Conservation (phyloP, 1,140 invertebrate genomes). For the Hylaeus anthracinus region DNA sequence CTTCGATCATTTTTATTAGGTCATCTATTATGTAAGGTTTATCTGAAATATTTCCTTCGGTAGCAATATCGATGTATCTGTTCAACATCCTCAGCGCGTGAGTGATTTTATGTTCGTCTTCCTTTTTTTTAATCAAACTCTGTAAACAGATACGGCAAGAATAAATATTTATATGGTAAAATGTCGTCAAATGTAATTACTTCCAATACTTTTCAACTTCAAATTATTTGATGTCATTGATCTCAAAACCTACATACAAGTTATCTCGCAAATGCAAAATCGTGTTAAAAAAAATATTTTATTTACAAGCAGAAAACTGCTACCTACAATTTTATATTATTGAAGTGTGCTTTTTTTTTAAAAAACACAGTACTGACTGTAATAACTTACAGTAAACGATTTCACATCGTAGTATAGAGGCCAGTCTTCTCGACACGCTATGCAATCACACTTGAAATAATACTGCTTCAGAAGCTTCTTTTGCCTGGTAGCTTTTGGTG, state of each 20-base stretch:
- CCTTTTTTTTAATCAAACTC: slow-evolving; percentile 5
- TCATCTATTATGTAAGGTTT: slow-evolving; percentile 61
- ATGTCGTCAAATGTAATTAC: background rate
- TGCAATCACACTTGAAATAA: slow-evolving; percentile 88
- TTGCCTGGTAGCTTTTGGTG: slow-evolving; percentile 59
- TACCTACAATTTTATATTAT: no score
- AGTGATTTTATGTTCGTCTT: slow-evolving; percentile 31
- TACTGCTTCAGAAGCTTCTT: slow-evolving; percentile 54
- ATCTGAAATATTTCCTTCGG: slow-evolving; percentile 53
- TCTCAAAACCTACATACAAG: no score
- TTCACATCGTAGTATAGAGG: slow-evolving; percentile 80
- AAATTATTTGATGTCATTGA: no score
- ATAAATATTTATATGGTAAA: background rate
- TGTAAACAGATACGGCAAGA: slow-evolving; percentile 13
- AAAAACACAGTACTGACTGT: no score
- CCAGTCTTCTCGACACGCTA: slow-evolving; percentile 88
- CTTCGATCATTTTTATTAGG: slow-evolving; percentile 67
- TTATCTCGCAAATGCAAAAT: no score
- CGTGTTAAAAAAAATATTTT: no score
- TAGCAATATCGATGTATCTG: slow-evolving; percentile 46
- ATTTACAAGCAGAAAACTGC: no score
- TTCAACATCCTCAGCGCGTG: slow-evolving; percentile 51
- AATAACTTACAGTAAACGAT: slow-evolving; percentile 47
- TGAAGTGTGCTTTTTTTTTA: no score
- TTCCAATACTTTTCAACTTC: no score